phyloP scores from a whole-genome alignment of 2,113 vertebrate genomes.

The Amblyornis subalaris region DNA sequence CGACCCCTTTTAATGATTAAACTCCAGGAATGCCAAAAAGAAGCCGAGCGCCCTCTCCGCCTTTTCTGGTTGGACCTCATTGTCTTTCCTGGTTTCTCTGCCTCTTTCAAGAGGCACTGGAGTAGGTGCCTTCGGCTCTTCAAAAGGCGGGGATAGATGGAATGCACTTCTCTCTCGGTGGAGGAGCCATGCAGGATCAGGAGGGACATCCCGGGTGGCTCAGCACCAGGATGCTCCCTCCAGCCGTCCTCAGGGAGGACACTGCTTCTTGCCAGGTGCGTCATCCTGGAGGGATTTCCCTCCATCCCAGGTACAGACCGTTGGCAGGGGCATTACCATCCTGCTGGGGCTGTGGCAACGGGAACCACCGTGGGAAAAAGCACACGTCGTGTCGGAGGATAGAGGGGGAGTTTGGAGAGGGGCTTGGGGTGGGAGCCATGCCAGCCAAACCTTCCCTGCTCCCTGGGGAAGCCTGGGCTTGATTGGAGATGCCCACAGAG shows the following conservation, averaged over 20 bases:
- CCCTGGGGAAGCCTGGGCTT: not conserved
- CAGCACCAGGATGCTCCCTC: not conserved
- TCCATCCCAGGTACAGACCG: not conserved
- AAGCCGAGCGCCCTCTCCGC: not conserved
- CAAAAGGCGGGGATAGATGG: not conserved
- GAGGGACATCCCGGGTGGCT: not conserved
- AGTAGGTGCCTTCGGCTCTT: not conserved
- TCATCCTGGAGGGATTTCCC: not conserved
- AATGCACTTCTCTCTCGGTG: accelerated
- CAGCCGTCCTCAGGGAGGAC: accelerated
- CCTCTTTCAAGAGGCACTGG: not conserved
- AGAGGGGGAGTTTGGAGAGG: not conserved
- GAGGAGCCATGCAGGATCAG: accelerated
- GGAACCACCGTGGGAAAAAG: not conserved
- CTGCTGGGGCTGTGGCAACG: accelerated
- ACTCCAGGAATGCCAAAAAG: slow-evolving; percentile 57
- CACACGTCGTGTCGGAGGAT: accelerated
- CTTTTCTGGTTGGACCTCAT: not conserved
- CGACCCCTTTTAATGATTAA: slow-evolving; percentile 61
- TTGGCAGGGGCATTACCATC: not conserved
- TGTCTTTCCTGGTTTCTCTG: not conserved
- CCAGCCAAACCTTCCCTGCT: not conserved
- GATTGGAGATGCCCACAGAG: not conserved
- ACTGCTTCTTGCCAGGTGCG: not conserved
- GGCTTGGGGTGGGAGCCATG: not conserved